Percentiles rank a stretch among this genome's conserved stretches.
These are phyloP conservation scores for Argyrosomus japonicus DNA, from an alignment of 2,113 vertebrate genomes.

Conservation along the genomic window DNA sequence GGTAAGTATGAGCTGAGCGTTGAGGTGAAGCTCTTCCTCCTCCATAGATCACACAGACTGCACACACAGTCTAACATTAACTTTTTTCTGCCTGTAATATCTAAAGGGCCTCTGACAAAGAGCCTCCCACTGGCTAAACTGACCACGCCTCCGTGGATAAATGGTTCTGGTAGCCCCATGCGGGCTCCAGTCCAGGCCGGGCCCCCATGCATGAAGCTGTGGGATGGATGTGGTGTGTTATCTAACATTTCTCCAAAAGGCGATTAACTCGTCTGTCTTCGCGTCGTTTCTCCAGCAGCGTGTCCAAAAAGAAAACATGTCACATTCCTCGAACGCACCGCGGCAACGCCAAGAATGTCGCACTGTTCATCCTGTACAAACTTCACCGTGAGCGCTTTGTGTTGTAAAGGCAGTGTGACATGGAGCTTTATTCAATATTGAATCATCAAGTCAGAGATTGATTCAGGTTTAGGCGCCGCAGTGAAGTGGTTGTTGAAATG, in stretches of 20 bases:
- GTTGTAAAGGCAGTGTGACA: background rate
- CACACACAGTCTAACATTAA: too few species aligned
- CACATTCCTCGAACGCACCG: slow-evolving; percentile 36
- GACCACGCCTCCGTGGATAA: background rate
- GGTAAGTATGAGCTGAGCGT: background rate
- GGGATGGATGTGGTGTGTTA: background rate
- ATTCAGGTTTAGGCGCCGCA: background rate
- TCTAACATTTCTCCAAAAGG: background rate
- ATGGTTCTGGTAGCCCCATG: background rate
- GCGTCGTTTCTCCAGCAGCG: background rate
- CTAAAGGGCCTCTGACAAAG: background rate
- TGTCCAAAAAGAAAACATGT: slow-evolving; percentile 15
- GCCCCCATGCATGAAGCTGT: background rate
- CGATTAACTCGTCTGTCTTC: background rate
- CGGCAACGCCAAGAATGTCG: background rate
- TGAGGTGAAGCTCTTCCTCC: background rate
- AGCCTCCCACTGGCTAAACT: background rate
- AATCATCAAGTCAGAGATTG: background rate
- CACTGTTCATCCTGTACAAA: background rate
- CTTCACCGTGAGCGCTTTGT: background rate
- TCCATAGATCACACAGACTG: background rate
- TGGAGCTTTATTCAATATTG: background rate
- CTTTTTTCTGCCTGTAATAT: background rate
- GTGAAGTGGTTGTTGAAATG: too few species aligned
- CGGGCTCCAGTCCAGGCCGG: background rate